A percentile compares a stretch with the other conserved stretches of the same genome.
Conservation (phyloP, 1,140 invertebrate genomes). For the Lysiphlebus fabarum region DNA sequence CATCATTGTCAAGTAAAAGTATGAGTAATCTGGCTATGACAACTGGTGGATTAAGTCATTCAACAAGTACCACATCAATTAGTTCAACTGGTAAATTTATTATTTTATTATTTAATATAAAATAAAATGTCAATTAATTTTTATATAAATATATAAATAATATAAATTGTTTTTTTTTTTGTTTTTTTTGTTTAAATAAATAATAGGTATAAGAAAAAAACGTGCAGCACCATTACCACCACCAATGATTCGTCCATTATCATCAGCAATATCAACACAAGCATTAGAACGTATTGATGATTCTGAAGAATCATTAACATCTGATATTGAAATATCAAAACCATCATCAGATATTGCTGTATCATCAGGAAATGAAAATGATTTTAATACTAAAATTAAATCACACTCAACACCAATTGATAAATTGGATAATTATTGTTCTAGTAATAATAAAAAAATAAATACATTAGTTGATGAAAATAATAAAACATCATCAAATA, state of each 20-base stretch:
- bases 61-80: slow-evolving; percentile 48
- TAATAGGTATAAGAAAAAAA: slow-evolving; percentile 50
- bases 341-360: slow-evolving; percentile 45
- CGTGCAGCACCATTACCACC: slow-evolving; percentile 43
- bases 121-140: slow-evolving; percentile 20
- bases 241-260: slow-evolving; percentile 41
- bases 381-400: not conserved
- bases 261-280: slow-evolving; percentile 48
- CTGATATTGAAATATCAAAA: slow-evolving; percentile 48
- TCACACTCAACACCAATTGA: not conserved
- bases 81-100: slow-evolving; percentile 42
- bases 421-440: not conserved
- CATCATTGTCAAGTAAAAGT: slow-evolving; percentile 49
- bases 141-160: too few species aligned
- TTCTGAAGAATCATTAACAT: slow-evolving; percentile 50
- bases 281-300: slow-evolving; percentile 49
- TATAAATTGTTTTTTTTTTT: too few species aligned
- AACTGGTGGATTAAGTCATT: slow-evolving; percentile 38
- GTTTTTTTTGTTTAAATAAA: too few species aligned
- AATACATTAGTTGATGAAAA: not conserved
- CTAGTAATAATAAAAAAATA: not conserved
- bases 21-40: slow-evolving; percentile 44
- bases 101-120: slow-evolving; percentile 18
- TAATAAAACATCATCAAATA: not conserved
- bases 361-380: not conserved